Evolutionary conservation across 2,888 invertebrate species (phyloP).

Genomic region (Argynnis bischoffii): DNA sequence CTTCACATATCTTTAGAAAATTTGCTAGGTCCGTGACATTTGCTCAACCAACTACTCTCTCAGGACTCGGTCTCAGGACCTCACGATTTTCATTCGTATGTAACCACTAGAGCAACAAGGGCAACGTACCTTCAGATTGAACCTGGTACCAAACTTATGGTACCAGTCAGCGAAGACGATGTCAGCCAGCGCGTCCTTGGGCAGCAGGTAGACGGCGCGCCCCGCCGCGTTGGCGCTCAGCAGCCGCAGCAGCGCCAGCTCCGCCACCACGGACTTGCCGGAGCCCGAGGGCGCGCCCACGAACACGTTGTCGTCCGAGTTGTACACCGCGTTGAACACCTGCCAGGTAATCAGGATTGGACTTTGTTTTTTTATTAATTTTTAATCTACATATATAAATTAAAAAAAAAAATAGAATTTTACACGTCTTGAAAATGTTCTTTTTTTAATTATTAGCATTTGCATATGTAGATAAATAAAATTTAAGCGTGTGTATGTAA

Average conservation of each 20-base stretch:
- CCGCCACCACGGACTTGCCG: slow-evolving; percentile 96
- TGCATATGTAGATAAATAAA: too few relatives aligned
- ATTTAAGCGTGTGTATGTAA: too few relatives aligned
- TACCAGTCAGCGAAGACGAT: slow-evolving; percentile 95
- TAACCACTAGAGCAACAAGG: too few relatives aligned
- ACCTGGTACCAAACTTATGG: slow-evolving; percentile 89
- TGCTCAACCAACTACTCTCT: not conserved
- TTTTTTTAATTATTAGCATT: too few relatives aligned
- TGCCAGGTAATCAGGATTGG: slow-evolving; percentile 55
- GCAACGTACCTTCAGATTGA: slow-evolving; percentile 86
- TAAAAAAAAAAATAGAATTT: too few relatives aligned
- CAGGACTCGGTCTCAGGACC: too few relatives aligned
- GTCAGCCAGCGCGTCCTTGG: slow-evolving; percentile 95
- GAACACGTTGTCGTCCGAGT: slow-evolving; percentile 98
- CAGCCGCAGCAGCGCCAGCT: slow-evolving; percentile 96
- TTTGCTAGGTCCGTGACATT: not conserved
- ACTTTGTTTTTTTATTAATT: too few relatives aligned
- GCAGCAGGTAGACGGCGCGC: slow-evolving; percentile 96
- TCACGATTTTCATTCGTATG: too few relatives aligned
- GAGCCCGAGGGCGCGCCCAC: slow-evolving; percentile 96
- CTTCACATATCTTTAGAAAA: too few relatives aligned
- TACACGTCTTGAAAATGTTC: too few relatives aligned
- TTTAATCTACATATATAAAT: too few relatives aligned
- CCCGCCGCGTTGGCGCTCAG: slow-evolving; percentile 88
- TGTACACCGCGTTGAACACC: slow-evolving; percentile 99